phyloP scores from a whole-genome alignment of 1,140 invertebrate genomes.

The Magallana angulata region DNA sequence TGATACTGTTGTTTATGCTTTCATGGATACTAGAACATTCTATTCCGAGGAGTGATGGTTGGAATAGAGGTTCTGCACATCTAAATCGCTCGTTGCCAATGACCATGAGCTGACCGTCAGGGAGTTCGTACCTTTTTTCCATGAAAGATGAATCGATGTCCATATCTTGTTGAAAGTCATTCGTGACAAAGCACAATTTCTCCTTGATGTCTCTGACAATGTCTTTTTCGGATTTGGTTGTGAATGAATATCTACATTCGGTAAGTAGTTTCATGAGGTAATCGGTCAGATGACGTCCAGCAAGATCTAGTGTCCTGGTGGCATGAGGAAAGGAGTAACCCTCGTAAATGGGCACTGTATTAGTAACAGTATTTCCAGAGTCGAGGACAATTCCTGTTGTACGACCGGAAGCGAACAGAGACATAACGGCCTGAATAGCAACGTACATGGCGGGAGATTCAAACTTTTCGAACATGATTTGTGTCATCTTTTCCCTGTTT shows the following conservation, averaged over 20 bases:
- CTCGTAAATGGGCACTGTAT: slow-evolving; percentile 94
- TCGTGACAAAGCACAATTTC: slow-evolving; percentile 79
- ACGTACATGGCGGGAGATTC: slow-evolving; percentile 96
- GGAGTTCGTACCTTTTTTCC: slow-evolving; percentile 80
- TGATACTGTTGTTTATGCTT: slow-evolving; percentile 93
- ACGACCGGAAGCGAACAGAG: slow-evolving; percentile 94
- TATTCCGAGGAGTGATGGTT: slow-evolving; percentile 71
- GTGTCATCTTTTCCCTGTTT: slow-evolving; percentile 91
- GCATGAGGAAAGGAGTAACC: slow-evolving; percentile 87
- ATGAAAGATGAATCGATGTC: slow-evolving; percentile 87
- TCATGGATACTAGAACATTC: slow-evolving; percentile 74
- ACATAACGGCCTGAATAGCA: slow-evolving; percentile 94
- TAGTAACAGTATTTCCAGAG: slow-evolving; percentile 94
- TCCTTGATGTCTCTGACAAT: slow-evolving; percentile 94
- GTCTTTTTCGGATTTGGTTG: slow-evolving; percentile 93
- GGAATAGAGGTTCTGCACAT: slow-evolving; percentile 86
- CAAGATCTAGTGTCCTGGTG: slow-evolving; percentile 93
- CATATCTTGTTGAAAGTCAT: slow-evolving; percentile 91
- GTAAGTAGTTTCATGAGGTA: slow-evolving; percentile 97
- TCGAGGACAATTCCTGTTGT: slow-evolving; percentile 96
- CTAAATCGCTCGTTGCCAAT: slow-evolving; percentile 74
- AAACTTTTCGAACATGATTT: slow-evolving; percentile 82
- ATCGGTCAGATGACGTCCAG: slow-evolving; percentile 95
- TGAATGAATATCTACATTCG: slow-evolving; percentile 97
- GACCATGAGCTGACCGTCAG: slow-evolving; percentile 77